Base-by-base conservation (phyloP, 2,113 vertebrate genomes). In the Pseudorhombus dupliciocellatus region DNA sequence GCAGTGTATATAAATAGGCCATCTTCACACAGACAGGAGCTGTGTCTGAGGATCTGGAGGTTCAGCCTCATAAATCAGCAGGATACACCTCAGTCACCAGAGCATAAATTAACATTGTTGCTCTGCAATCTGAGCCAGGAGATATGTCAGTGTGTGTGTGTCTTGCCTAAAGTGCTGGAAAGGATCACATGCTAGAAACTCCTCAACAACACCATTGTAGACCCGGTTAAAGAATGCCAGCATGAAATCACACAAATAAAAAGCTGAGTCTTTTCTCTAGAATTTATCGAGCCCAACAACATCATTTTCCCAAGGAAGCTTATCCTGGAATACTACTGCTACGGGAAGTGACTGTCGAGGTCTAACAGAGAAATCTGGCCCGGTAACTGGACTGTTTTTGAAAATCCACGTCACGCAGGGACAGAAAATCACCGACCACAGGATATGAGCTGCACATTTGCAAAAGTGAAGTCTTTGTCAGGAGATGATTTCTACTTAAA, bases 1-100 rank as follows among this genome's bases (percentile, higher is more conserved):
- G 46, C 34, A 0, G 55, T 46, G 64, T 21, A 22, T 90, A 91
- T 90, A 92, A 90, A 93, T 89, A 91, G 86, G 88, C 73, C 71
- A 55, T 89, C 81, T 46, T 71, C 70, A 77, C 61, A 66, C 79
- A 88, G 70, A 75, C 85, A 48, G 63, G 37, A 84, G 67, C 82
- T 71, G 56, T 57, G 68, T 87, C 58, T 75, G 79, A 79, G 46
- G 75, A 86, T 59, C 76, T 63, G 70, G 73, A 86, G 66, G 73
- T 79, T 77, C 64, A 37, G 66, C 56, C 71, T 77, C 80, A 85
- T 88, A 87, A 91, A 92, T 90, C 83, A 84, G 62, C 63, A 69
- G 67, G 77, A 87, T 63, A 48, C 80, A 77, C 81, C 73, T 87
- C 81, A 68, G 71, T 87, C 88, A 84, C 70, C 57, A 70, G 69